A percentile compares a stretch with the other conserved stretches of the same genome.
phyloP scores from a whole-genome alignment of 2,797 vertebrate genomes.

The Macropus fuliginosus region DNA sequence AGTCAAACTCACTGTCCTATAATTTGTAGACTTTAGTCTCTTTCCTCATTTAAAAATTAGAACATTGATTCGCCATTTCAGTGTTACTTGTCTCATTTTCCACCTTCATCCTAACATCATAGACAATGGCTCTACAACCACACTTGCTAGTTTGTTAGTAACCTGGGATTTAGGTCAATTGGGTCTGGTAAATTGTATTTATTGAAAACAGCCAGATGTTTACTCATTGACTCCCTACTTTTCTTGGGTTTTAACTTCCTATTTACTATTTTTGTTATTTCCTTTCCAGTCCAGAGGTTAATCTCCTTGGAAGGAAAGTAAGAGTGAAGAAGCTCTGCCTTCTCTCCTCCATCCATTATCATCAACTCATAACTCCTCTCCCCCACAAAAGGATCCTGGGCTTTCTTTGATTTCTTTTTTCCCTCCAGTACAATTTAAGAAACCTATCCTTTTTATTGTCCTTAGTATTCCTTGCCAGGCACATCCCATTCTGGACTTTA shows the following conservation, averaged over 20 bases:
- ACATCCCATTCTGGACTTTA: neutral
- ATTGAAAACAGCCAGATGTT: neutral
- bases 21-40: neutral
- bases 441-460: neutral
- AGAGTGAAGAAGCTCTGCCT: neutral
- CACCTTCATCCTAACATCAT: neutral
- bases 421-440: neutral
- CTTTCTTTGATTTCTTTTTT: neutral
- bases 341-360: neutral
- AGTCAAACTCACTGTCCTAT: neutral
- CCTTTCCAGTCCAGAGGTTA: neutral
- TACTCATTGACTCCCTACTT: neutral
- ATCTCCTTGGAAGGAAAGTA: neutral
- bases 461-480: neutral
- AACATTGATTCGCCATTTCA: neutral
- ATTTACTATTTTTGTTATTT: neutral
- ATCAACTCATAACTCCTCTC: neutral
- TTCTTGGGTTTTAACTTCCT: neutral
- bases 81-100: neutral
- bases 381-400: fast-evolving
- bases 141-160: neutral
- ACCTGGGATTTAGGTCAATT: neutral
- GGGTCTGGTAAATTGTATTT: neutral
- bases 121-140: neutral
- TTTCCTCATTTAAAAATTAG: neutral